Evolutionary conservation across 2,888 invertebrate species (phyloP), one percentile per base, ranked within the genome.

Genomic region (Vesta saturnalis): DNA sequence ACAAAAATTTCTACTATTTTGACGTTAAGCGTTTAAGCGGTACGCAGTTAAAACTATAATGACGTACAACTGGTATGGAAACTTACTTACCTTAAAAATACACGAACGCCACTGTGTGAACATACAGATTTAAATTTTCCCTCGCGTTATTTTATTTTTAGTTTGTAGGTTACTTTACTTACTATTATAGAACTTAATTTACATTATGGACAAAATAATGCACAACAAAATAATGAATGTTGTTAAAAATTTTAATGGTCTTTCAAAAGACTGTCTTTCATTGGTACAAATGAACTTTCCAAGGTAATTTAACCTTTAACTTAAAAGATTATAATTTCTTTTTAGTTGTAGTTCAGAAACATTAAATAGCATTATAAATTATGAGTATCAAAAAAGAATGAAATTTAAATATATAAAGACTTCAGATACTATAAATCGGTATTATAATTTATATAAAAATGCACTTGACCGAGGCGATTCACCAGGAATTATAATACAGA

Each of bases 341-440:
- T 83, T 68, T 76, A 91, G 91, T 52, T 81, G 92, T 61, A 86
- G 88, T 56, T 80, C 86, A 52, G 83, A 86, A 60, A 90, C 93
- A 0, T 77, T 94, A 39, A 89, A 89, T 61, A 92, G 93, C 79
- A 93, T 94, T 74, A 81, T 92, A 65, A 88, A 89, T 21, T 85
- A 89, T 52, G 88, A 92, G 76, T 86, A 90, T 54, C 89, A 90
- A 78, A 86, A 88, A 75, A 86, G 87, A 67, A 89, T 91, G 87
- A 92, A 90, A 79, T 83, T 84, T 10, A 88, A 85, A 68, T 89
- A 91, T 78, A 83, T 86, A 72, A 89, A 88, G 75, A 87, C 89
- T 35, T 88, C 89, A 59, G 84, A 85, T 6, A 86, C 86, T 65
- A 88, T 87, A 18, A 86, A 74, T 23, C 82, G 75, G 74, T 83